A percentile compares a stretch with the other conserved stretches of the same genome.
Evolutionary conservation across 92 coral and sea anemone genomes (phyloP).

Genomic region (Parazoanthus swiftii): DNA sequence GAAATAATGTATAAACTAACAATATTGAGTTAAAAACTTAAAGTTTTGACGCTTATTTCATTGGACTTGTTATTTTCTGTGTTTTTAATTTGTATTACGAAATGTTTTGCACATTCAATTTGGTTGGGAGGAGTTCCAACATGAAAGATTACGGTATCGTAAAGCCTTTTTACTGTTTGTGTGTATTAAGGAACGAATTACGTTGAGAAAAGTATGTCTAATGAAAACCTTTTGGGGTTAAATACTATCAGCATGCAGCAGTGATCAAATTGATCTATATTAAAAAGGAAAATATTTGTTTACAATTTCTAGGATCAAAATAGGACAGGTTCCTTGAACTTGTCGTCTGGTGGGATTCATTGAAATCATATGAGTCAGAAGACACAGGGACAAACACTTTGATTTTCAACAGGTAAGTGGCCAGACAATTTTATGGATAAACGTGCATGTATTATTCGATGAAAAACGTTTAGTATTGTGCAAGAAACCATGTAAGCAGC

Average conservation of each 20-base stretch:
- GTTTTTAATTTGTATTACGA: too few relatives aligned
- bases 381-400: conserved; percentile 4
- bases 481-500: background rate
- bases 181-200: too few relatives aligned
- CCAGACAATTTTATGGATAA: background rate
- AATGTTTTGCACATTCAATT: too few relatives aligned
- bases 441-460: background rate
- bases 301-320: background rate
- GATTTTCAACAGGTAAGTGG: background rate
- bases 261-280: background rate
- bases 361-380: conserved; percentile 23
- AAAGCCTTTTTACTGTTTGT: too few relatives aligned
- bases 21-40: too few relatives aligned
- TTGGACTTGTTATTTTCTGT: too few relatives aligned
- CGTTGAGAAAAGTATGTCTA: too few relatives aligned
- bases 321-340: background rate
- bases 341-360: conserved; percentile 23
- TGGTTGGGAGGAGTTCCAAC: too few relatives aligned
- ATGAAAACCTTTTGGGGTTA: too few relatives aligned
- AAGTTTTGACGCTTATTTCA: too few relatives aligned
- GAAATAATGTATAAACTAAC: too few relatives aligned
- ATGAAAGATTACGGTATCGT: too few relatives aligned
- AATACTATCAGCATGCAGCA: background rate
- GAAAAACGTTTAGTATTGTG: background rate
- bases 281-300: background rate